These are phyloP conservation scores for Pteropus alecto DNA, from an alignment of 2,113 vertebrate species.

Conservation along the genomic window DNA sequence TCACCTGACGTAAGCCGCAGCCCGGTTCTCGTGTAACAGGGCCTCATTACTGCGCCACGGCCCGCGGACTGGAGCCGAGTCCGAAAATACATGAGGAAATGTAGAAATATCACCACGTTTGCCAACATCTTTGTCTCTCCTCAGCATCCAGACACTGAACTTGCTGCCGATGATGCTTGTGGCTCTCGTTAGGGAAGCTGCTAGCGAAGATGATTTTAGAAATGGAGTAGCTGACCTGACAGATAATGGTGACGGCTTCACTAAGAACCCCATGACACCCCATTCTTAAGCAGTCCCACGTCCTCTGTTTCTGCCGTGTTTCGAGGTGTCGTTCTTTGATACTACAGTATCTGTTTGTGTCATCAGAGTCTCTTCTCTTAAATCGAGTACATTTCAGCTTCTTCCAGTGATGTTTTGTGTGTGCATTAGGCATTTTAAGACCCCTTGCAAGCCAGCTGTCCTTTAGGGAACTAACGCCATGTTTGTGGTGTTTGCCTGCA, in stretches of 20 bases:
- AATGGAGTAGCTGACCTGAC: not conserved
- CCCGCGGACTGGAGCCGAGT: not conserved
- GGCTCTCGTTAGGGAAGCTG: not conserved
- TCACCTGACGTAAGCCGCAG: rapidly evolving
- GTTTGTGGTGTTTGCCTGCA: not conserved
- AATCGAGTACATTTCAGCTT: not conserved
- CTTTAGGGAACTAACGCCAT: not conserved
- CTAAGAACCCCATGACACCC: rapidly evolving
- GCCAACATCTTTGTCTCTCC: rapidly evolving
- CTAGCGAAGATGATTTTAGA: not conserved
- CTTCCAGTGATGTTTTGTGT: not conserved
- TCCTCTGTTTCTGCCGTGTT: not conserved
- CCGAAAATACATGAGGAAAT: rapidly evolving
- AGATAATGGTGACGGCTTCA: not conserved
- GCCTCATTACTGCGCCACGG: rapidly evolving
- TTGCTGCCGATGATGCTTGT: rapidly evolving
- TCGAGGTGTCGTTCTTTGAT: not conserved
- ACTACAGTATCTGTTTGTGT: not conserved
- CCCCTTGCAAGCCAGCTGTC: not conserved
- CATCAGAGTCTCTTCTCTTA: not conserved
- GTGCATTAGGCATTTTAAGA: not conserved
- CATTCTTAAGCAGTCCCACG: rapidly evolving
- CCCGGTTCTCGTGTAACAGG: rapidly evolving
- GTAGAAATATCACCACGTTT: rapidly evolving
- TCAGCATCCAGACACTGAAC: not conserved